phyloP scores from a whole-genome alignment of 1,140 invertebrate genomes.

The Drosophila ironensis region DNA sequence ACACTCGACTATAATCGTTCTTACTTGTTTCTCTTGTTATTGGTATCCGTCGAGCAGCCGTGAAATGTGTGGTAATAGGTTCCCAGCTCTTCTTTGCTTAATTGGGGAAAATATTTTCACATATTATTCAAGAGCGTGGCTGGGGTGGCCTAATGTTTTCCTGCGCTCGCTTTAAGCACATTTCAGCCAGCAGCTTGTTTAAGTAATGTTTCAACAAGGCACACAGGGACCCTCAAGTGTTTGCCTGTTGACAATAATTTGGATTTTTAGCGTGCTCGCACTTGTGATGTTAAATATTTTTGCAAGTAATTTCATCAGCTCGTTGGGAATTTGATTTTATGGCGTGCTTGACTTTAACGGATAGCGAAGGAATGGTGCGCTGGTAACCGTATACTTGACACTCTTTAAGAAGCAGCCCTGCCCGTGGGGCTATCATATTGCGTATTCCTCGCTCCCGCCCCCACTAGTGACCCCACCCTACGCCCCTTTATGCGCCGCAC shows the following conservation, averaged over 20 bases:
- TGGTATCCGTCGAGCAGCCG: constrained; percentile 6
- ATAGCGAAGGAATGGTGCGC: not conserved
- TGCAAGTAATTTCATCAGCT: constrained; percentile 37
- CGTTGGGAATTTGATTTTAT: constrained; percentile 43
- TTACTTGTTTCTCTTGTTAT: no score
- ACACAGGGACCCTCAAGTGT: constrained; percentile 15
- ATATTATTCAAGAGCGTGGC: not conserved
- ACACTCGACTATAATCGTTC: no score
- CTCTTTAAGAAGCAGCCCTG: constrained; percentile 20
- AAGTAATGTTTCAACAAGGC: constrained; percentile 17
- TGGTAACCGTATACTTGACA: constrained; percentile 47
- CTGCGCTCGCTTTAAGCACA: constrained; percentile 10
- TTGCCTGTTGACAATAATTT: constrained; percentile 45
- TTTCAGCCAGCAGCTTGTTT: constrained; percentile 1
- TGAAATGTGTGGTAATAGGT: constrained; percentile 21
- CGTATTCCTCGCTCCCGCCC: constrained; percentile 22
- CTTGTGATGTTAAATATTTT: constrained; percentile 57
- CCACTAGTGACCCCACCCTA: not conserved
- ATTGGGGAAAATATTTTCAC: constrained; percentile 25
- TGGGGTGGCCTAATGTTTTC: not conserved
- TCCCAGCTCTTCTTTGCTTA: constrained; percentile 14
- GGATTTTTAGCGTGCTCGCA: constrained; percentile 48
- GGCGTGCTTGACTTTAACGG: constrained; percentile 39
- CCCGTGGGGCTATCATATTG: constrained; percentile 42
- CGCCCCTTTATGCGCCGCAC: constrained; percentile 61